These are phyloP conservation scores for Synodontis membranacea DNA, from an alignment of 2,113 vertebrate species.

Conservation along the genomic window DNA sequence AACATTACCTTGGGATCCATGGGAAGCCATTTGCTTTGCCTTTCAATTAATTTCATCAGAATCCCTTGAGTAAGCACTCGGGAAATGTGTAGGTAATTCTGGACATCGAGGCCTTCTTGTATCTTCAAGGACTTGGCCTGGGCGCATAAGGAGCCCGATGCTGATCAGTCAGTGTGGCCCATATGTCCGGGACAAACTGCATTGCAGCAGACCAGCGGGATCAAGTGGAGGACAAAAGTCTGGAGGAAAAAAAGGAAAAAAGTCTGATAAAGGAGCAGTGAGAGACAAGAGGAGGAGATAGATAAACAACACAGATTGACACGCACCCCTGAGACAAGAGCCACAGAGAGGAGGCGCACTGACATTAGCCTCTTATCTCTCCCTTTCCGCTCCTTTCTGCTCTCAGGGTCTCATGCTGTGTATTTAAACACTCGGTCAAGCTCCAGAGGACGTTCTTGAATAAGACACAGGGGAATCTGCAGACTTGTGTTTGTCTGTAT, in stretches of 20 bases:
- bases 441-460: conserved; percentile 35
- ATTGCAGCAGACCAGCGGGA: not conserved
- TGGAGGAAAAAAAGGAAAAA: not conserved
- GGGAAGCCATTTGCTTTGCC: conserved; percentile 71
- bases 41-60: conserved; percentile 76
- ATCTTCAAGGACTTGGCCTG: not conserved
- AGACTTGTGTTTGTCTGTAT: conserved; percentile 45
- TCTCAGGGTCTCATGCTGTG: conserved; percentile 17
- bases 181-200: conserved; percentile 39
- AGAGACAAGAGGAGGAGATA: conserved; percentile 38
- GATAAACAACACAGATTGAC: conserved; percentile 44
- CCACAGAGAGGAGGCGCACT: conserved; percentile 35
- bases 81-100: conserved; percentile 26
- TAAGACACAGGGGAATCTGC: conserved; percentile 37
- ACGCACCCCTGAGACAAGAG: conserved; percentile 36
- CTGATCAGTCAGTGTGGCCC: not conserved
- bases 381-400: conserved; percentile 2
- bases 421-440: conserved; percentile 43
- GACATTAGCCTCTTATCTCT: conserved; percentile 50
- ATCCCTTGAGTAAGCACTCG: conserved; percentile 45
- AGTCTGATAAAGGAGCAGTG: conserved; percentile 31
- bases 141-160: not conserved
- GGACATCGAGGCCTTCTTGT: not conserved
- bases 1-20: conserved; percentile 70
- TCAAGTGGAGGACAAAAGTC: conserved; percentile 25